Conservation (phyloP, 2,888 invertebrate genomes). For the Netelia virgata region DNA sequence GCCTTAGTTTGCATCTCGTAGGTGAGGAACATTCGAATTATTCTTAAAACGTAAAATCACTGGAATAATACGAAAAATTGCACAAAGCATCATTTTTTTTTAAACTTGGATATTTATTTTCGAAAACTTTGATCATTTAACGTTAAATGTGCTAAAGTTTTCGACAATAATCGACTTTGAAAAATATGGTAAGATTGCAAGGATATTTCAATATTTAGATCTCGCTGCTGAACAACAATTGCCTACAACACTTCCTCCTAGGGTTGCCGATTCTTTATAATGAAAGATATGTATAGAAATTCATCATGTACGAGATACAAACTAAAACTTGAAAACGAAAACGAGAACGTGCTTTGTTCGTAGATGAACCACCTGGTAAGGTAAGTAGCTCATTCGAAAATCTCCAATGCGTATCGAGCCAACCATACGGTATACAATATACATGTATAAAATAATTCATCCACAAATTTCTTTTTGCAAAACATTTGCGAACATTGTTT, state of each 20-base stretch:
- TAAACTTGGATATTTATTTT: neutral
- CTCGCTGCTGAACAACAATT: neutral
- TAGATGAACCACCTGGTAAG: neutral
- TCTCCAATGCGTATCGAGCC: conserved; percentile 42
- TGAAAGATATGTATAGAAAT: no score
- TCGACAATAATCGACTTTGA: no score
- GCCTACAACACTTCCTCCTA: neutral
- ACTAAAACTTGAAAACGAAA: neutral
- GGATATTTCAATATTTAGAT: no score
- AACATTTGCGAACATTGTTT: conserved; percentile 72
- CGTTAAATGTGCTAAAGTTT: no score
- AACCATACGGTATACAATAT: neutral
- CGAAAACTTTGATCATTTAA: no score
- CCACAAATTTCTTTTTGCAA: neutral
- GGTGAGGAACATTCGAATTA: neutral
- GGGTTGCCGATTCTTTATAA: no score
- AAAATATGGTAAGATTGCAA: no score
- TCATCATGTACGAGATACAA: neutral
- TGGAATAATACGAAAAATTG: neutral
- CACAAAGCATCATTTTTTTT: neutral
- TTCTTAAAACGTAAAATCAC: neutral
- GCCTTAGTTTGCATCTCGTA: neutral
- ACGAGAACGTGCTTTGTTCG: neutral
- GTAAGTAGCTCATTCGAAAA: neutral
- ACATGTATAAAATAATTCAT: neutral